Evolutionary conservation across 2,797 vertebrate genomes (phyloP).

Genomic region (Semaprochilodus insignis): DNA sequence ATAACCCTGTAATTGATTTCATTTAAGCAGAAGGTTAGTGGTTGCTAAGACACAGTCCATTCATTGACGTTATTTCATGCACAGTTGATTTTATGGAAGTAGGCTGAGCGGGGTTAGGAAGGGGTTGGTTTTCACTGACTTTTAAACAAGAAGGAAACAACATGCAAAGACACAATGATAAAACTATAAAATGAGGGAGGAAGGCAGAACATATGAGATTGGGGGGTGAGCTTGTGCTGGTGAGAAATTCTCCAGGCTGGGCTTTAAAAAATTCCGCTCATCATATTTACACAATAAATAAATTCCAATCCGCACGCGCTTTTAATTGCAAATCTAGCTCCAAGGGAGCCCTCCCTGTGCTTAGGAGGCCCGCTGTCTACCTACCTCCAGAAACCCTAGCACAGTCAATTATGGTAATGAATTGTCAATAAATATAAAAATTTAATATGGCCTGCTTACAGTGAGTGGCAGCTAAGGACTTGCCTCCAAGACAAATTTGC

Average conservation of each 20-base stretch:
- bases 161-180: conserved; percentile 55
- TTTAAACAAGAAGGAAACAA: conserved; percentile 74
- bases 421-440: conserved; percentile 99
- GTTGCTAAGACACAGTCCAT: conserved; percentile 66
- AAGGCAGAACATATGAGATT: conserved; percentile 44
- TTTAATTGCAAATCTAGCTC: conserved; percentile 96
- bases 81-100: conserved; percentile 89
- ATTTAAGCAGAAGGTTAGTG: conserved; percentile 17
- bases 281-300: conserved; percentile 91
- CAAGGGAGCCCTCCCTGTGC: conserved; percentile 84
- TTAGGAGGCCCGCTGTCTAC: conserved; percentile 83
- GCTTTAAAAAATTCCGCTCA: conserved; percentile 84
- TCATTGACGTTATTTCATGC: conserved; percentile 88
- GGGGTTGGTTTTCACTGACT: conserved; percentile 81
- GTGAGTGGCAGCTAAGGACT: conserved; percentile 96
- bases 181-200: conserved; percentile 41
- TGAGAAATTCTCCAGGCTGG: conserved; percentile 44
- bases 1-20: conserved; percentile 12
- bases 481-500: conserved; percentile 97
- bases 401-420: conserved; percentile 99
- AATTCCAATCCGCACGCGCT: conserved; percentile 85
- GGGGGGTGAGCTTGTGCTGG: neutral
- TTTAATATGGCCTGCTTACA: conserved; percentile 94
- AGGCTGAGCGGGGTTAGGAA: conserved; percentile 84
- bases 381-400: conserved; percentile 86